phyloP scores from a whole-genome alignment of 2,113 vertebrate genomes.

The Lamprotornis superbus region DNA sequence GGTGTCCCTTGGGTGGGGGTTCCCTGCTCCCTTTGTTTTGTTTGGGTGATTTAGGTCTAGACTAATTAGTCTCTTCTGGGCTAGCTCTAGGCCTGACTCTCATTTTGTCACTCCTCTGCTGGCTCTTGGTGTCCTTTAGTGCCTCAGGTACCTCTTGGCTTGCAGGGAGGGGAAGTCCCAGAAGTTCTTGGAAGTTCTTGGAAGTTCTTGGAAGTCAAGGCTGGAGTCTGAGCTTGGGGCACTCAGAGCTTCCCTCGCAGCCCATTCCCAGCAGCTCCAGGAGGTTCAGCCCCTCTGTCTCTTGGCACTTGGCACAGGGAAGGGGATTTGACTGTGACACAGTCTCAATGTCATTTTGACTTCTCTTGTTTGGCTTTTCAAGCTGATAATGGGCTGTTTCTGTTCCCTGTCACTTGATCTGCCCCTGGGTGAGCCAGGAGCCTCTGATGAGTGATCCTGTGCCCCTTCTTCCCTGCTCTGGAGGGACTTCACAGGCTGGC shows the following conservation, averaged over 20 bases:
- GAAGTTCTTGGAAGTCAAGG: neutral
- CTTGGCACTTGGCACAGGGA: neutral
- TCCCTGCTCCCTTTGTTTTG: accelerated
- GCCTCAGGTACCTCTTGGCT: neutral
- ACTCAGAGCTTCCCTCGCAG: neutral
- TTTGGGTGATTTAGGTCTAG: neutral
- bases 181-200: neutral
- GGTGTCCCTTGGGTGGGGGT: neutral
- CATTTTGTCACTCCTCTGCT: accelerated
- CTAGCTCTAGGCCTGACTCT: neutral
- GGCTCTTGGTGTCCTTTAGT: neutral
- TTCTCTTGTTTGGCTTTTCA: neutral
- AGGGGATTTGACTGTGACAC: neutral
- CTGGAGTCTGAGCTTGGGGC: neutral
- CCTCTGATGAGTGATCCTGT: slow-evolving; percentile 13
- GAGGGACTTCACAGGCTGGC: neutral
- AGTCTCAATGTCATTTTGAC: neutral
- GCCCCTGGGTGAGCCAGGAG: neutral
- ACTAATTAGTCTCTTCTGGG: neutral
- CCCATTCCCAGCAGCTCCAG: neutral
- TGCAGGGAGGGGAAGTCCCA: neutral
- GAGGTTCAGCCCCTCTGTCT: neutral
- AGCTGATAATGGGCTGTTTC: slow-evolving; percentile 14
- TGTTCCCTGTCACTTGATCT: slow-evolving; percentile 22
- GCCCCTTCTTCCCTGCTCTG: neutral